Evolutionary conservation across 1,140 invertebrate genomes (phyloP), one percentile per base, ranked within the genome.

Genomic region (Magallana gigas): DNA sequence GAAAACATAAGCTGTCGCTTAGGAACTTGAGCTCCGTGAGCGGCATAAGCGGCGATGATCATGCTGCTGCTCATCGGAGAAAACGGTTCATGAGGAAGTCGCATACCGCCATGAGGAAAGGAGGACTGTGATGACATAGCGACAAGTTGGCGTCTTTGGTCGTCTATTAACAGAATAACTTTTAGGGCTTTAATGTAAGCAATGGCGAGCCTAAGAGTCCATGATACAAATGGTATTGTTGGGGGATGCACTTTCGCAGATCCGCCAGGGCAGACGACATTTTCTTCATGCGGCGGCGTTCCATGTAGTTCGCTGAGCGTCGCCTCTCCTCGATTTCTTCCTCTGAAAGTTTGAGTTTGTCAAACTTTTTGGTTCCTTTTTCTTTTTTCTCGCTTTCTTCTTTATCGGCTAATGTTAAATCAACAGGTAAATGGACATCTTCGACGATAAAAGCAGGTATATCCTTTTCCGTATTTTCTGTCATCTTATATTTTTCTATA

Each of bases 131-230:
- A 48, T 48, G 57, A 60, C 59, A 60, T 12, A 12, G 57, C 29
- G n/a, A 62, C 29, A 60, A 12, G 11, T 36, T 23, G 57, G 36
- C 29, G 83, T 60, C 58, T 62, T 62, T 60, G 57, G 23, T 86
- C 81, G 81, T 91, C 88, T 16, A 89, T 86, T n/a, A 93, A 29
- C 5, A 99, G 95, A 16, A 99, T 95, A 93, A 99, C 98, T 76
- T 97, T 97, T 97, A 99, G 98, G 94, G 99, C 99, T 60, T 97
- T 97, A 90, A 99, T 99, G 94, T 99, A 99, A 12, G 98, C 99
- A 90, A 99, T 99, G 9, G 98, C 98, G 89, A 99, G 95, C 1
- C 98, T 96, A 0, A 99, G 95, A 0, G 98, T 99, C 95, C 99
- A 94, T 99, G 98, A 92, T 99, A 99, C 1, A 98, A 97, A 92